These are phyloP conservation scores for Artemisiospiza belli DNA, from an alignment of 2,113 vertebrate species.

Conservation along the genomic window DNA sequence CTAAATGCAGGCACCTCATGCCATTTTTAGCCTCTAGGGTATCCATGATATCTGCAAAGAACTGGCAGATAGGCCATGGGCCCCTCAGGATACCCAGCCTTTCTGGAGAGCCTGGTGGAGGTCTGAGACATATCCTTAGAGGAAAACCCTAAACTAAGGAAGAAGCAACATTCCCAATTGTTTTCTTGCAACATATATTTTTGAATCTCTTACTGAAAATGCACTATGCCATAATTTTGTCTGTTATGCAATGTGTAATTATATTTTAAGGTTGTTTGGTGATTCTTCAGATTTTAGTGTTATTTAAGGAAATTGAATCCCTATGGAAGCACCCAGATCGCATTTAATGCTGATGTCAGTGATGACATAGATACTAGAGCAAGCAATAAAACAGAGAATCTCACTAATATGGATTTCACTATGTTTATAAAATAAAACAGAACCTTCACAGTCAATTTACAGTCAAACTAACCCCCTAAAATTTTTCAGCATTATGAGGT, in stretches of 20 bases:
- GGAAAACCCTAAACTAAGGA: neutral
- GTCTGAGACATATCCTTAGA: neutral
- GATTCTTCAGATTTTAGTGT: neutral
- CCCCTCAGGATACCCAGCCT: neutral
- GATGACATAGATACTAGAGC: neutral
- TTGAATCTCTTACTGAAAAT: neutral
- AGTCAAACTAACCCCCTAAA: neutral
- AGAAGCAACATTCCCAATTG: neutral
- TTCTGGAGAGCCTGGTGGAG: conserved; percentile 12
- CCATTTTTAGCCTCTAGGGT: neutral
- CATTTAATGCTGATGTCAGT: neutral
- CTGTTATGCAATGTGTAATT: neutral
- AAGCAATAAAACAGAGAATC: neutral
- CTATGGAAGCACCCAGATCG: neutral
- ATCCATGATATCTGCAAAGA: neutral
- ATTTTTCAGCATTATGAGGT: neutral
- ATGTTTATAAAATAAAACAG: neutral
- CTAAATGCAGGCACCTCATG: neutral
- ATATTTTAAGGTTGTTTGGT: neutral
- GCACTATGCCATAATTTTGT: neutral
- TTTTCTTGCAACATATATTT: neutral
- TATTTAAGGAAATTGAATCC: neutral
- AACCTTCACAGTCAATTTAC: neutral
- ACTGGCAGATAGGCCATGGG: neutral
- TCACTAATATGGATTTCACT: neutral